phyloP scores from a whole-genome alignment of 2,113 vertebrate species.

The Eira barbara region DNA sequence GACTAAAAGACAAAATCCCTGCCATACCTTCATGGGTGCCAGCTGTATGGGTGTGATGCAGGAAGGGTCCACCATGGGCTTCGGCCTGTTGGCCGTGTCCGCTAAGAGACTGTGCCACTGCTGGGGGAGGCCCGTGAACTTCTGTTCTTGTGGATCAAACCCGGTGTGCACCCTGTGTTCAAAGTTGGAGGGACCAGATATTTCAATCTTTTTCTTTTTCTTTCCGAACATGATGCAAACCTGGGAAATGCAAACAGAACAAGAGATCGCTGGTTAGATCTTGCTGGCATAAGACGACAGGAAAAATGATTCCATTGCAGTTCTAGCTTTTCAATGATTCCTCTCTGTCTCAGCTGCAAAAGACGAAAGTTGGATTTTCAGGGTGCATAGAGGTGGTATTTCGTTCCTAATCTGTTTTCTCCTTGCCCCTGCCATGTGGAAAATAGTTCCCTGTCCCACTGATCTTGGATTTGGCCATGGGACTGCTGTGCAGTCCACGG shows the following conservation, averaged over 20 bases:
- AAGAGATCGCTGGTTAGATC: neutral
- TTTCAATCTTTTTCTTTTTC: slow-evolving; percentile 99
- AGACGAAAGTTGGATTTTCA: neutral
- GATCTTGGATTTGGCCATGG: neutral
- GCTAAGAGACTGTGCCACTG: slow-evolving; percentile 99
- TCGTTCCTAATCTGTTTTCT: neutral
- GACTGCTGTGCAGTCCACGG: neutral
- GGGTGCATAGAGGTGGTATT: neutral
- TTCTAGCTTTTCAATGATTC: neutral
- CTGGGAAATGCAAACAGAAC: slow-evolving; percentile 77
- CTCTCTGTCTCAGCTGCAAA: neutral
- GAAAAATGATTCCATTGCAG: neutral
- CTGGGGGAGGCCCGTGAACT: slow-evolving; percentile 96
- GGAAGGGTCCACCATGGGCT: slow-evolving; percentile 99
- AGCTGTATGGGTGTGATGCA: slow-evolving; percentile 99
- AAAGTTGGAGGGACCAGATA: slow-evolving; percentile 99
- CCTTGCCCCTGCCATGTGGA: neutral
- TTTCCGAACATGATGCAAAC: slow-evolving; percentile 98
- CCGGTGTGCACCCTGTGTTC: slow-evolving; percentile 99
- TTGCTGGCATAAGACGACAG: neutral
- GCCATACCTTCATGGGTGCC: slow-evolving; percentile 97
- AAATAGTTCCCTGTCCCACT: neutral
- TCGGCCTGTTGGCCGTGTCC: slow-evolving; percentile 96
- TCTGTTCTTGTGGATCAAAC: slow-evolving; percentile 97
- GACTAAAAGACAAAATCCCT: neutral